phyloP scores from a whole-genome alignment of 1,140 invertebrate genomes.

The Apis cerana region DNA sequence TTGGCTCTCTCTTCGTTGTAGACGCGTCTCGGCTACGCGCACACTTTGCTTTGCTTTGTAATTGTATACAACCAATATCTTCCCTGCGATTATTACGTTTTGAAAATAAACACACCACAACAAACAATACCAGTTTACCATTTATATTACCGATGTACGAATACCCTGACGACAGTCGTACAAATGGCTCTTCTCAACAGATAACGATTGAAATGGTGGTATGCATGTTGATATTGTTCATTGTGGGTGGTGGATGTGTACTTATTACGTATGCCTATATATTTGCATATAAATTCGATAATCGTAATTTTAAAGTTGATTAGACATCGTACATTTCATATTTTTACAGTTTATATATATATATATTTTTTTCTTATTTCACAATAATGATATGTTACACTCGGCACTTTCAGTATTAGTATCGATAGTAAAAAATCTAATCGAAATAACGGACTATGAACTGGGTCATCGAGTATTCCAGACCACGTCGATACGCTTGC shows the following conservation, averaged over 20 bases:
- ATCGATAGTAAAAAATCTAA: constrained; percentile 11
- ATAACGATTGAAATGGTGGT: not conserved
- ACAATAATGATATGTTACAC: not conserved
- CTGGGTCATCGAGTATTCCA: constrained; percentile 22
- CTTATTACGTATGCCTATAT: too few relatives aligned
- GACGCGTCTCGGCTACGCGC: too few relatives aligned
- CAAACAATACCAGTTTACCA: not conserved
- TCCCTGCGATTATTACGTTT: constrained; percentile 29
- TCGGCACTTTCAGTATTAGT: not conserved
- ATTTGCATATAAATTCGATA: too few relatives aligned
- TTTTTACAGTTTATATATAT: not conserved
- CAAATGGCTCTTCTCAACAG: not conserved
- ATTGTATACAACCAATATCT: not conserved
- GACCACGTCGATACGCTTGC: not conserved
- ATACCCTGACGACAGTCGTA: not conserved
- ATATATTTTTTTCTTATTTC: not conserved
- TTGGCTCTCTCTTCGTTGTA: not conserved
- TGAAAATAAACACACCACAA: not conserved
- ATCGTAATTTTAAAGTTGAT: too few relatives aligned
- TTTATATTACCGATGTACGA: constrained; percentile 8
- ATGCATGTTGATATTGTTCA: not conserved
- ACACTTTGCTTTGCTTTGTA: too few relatives aligned
- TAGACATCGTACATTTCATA: too few relatives aligned
- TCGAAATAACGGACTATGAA: constrained; percentile 23
- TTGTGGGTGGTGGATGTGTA: too few relatives aligned